Conservation (phyloP, 2,888 invertebrate species). For the Nymphalis c-album region DNA sequence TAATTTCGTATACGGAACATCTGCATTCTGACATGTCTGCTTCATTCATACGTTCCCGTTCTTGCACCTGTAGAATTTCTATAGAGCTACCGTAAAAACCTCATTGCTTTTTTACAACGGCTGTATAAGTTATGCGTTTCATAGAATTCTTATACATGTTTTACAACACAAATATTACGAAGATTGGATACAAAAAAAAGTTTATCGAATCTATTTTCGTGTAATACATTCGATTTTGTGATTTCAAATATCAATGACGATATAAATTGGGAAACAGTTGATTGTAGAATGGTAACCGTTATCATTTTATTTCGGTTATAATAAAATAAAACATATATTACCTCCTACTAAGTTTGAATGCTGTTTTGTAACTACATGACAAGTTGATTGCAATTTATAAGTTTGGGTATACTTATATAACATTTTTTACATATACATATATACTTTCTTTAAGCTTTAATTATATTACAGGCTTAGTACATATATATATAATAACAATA, state of each 20-base stretch:
- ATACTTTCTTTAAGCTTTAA: no score
- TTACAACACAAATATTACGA: constrained; percentile 33
- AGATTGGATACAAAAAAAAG: constrained; percentile 19
- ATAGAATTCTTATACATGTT: constrained; percentile 34
- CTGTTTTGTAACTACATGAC: not conserved
- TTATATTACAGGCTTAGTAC: no score
- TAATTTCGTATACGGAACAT: constrained; percentile 35
- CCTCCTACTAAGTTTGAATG: not conserved
- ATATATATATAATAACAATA: no score
- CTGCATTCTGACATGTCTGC: constrained; percentile 30
- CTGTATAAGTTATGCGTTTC: constrained; percentile 20
- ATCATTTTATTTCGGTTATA: not conserved
- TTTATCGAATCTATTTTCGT: constrained; percentile 2
- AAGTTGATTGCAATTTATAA: not conserved
- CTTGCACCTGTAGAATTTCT: constrained; percentile 40
- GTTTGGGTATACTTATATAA: no score
- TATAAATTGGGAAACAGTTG: constrained; percentile 16
- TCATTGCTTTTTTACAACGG: constrained; percentile 33
- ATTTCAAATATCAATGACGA: not conserved
- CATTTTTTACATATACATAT: no score
- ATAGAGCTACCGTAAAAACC: constrained; percentile 28
- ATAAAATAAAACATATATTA: constrained; percentile 5
- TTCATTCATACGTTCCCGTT: constrained; percentile 36
- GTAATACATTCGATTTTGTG: constrained; percentile 12
- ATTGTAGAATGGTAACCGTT: constrained; percentile 11